These are phyloP conservation scores for Salvator merianae DNA, from an alignment of 2,113 vertebrate genomes.

Conservation along the genomic window DNA sequence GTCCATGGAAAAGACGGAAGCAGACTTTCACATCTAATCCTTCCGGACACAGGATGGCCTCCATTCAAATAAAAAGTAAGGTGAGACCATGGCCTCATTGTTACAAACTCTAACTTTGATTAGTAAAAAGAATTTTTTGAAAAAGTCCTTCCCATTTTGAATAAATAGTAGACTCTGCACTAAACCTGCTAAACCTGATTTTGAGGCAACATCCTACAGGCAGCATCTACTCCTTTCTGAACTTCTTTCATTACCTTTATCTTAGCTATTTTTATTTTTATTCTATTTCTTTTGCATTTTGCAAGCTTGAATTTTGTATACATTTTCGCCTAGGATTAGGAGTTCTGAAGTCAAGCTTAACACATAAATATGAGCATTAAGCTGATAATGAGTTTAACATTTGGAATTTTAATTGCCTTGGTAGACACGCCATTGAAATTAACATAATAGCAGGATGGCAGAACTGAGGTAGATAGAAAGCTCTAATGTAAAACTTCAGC, in stretches of 20 bases:
- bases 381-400: slow-evolving; percentile 29
- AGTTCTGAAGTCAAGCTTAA: slow-evolving; percentile 22
- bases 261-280: slow-evolving; percentile 13
- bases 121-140: too few relatives aligned
- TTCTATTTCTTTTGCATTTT: slow-evolving; percentile 37
- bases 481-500: slow-evolving; percentile 39
- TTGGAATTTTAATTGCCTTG: slow-evolving; percentile 44
- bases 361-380: slow-evolving; percentile 13
- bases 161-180: not conserved
- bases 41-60: too few relatives aligned
- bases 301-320: slow-evolving; percentile 19
- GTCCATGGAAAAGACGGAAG: too few relatives aligned
- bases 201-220: too few relatives aligned
- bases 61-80: too few relatives aligned
- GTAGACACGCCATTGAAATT: slow-evolving; percentile 24
- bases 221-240: not conserved
- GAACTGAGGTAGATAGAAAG: slow-evolving; percentile 19
- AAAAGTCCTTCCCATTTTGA: not conserved
- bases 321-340: slow-evolving; percentile 11
- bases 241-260: slow-evolving; percentile 10
- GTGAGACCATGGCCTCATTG: too few relatives aligned
- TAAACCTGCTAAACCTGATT: not conserved
- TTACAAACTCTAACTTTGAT: too few relatives aligned
- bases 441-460: slow-evolving; percentile 27
- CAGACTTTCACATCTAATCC: too few relatives aligned